Base-by-base conservation (phyloP, 2,888 invertebrate species). In the Ormyrus pomaceus region DNA sequence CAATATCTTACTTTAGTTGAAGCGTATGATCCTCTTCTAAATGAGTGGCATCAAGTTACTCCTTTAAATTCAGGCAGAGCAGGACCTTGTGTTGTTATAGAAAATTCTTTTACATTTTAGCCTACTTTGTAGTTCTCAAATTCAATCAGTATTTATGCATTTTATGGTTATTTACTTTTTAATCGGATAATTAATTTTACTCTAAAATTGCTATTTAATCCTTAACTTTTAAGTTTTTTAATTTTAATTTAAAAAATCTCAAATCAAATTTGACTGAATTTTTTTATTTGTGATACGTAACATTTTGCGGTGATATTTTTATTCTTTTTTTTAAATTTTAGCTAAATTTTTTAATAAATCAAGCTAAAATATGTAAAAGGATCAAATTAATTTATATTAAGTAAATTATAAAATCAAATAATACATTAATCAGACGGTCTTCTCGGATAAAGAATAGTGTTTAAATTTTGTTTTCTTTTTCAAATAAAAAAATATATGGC, bases 1-100 rank as follows among this genome's bases (percentile, higher is more conserved):
- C 95, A 95, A 85, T 98, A 97, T 90, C 92, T 97, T 65, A 95
- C 95, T 87, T 94, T 95, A 81, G 98, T 97, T 2, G 98, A 98
- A 88, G 95, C 96, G 81, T 98, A 97, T 90, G 97, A 98, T 91
- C 95, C 97, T 1, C 95, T 94, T 88, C 92, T 93, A 4, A 95
- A 96, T 91, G 94, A 95, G 88, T 96, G 96, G 96, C 91, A 91
- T 83, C 91, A 92, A 91, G 93, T 97, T 82, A 93, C 96, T 10
- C 94, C 96, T 50, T 92, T 98, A 83, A 94, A 95, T 87, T 95
- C 95, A 51, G 97, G 96, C 13, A 93, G 98, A 82, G 98, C 98
- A 48, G 98, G 97, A 82, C 96, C 97, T 68, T 97, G 97, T 87
- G 95, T 97, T 11, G 96, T 97, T 70, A 92, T 90, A 3, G 88